Evolutionary conservation across 1,140 invertebrate species (phyloP).

Genomic region (Oncopeltus fasciatus): DNA sequence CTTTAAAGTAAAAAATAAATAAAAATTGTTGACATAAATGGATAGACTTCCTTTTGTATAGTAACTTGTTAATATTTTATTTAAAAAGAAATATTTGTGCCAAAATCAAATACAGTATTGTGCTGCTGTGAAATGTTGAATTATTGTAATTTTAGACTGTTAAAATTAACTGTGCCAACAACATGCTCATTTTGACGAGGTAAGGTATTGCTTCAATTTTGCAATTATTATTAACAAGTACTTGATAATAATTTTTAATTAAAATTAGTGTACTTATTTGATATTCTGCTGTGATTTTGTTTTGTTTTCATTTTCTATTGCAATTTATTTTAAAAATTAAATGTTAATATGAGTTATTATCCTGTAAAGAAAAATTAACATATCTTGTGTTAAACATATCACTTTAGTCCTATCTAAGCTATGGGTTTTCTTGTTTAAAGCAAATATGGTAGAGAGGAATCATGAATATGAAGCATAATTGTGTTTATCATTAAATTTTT

Average conservation of each 20-base stretch:
- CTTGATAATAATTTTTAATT: no score
- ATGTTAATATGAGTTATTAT: neutral
- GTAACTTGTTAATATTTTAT: conserved; percentile 10
- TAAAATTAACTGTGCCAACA: conserved; percentile 17
- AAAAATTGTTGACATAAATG: neutral
- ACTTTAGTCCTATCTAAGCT: no score
- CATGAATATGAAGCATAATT: no score
- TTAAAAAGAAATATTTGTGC: conserved; percentile 11
- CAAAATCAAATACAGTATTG: conserved; percentile 16
- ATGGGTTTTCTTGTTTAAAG: no score
- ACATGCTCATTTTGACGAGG: conserved; percentile 16
- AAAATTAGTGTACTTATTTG: conserved; percentile 5
- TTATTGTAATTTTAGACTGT: conserved; percentile 18
- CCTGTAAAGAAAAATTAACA: conserved; percentile 14
- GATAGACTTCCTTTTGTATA: neutral
- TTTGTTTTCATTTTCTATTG: conserved; percentile 10
- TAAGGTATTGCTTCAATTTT: conserved; percentile 13
- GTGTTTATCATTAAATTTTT: conserved; percentile 6
- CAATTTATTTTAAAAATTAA: neutral
- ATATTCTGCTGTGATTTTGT: conserved; percentile 18
- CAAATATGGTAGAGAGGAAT: no score
- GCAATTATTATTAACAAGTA: conserved; percentile 12
- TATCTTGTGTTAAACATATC: conserved; percentile 14
- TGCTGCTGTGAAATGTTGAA: conserved; percentile 18
- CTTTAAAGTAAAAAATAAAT: conserved; percentile 12